Evolutionary conservation across 2,888 invertebrate genomes (phyloP), one percentile per base, ranked within the genome.

Genomic region (Choristoneura rosaceana): DNA sequence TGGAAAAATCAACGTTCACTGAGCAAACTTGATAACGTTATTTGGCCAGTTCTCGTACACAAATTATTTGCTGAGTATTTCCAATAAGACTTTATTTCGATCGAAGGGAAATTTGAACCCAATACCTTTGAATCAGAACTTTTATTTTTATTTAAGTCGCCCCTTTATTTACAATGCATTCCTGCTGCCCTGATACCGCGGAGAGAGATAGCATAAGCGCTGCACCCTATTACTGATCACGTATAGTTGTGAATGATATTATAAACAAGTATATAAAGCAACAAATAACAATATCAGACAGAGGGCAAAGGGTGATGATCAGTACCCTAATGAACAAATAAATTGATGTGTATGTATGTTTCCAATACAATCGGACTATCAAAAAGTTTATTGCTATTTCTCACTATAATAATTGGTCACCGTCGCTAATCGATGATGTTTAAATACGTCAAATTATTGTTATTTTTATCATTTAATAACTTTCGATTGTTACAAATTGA

Each of bases 1-100:
- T 81, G 79, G 78, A 78, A 83, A 78, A 75, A 76, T 78, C 75
- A 82, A 80, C 79, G 78, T 33, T 59, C 65, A 67, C 33, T 62
- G 65, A 65, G 59, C 77, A 81, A 17, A 14, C 55, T 76, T 74
- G 81, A 83, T 81, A 81, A 69, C 61, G 62, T 10, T 75, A 74
- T 79, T 65, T 74, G 71, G 61, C 10, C 14, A 70, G 65, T 33
- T 33, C 15, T 5, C 41, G 34, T 41, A 43, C 55, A 38, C 25
- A 59, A 4, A 62, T 33, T 45, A 59, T 33, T 59, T 34, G 34
- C 8, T 14, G 34, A 25, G 55, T 55, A 12, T 25, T 55, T 25
- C 9, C 52, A 25, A 55, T 17, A 25, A 10, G 25, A 55, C 52
- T 55, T 25, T 10, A 55, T 25, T 9, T 10, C 10, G 7, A 25